Conservation (phyloP, 2,113 vertebrate species). For the Sinosuthora webbiana region DNA sequence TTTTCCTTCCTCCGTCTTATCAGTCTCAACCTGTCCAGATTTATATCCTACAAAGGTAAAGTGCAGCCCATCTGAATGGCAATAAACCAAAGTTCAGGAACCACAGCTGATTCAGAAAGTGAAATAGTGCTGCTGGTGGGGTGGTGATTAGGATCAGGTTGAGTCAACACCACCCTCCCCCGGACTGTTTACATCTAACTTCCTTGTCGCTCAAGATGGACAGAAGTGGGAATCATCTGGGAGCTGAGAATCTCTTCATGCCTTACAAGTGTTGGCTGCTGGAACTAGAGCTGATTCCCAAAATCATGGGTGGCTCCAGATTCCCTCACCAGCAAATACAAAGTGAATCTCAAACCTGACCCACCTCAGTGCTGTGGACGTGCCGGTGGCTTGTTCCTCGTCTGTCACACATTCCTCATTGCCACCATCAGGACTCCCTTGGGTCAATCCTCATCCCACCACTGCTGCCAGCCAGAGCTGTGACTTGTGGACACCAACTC, state of each 20-base stretch:
- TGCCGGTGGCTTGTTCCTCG: background rate
- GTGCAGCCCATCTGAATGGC: background rate
- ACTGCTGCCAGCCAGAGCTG: background rate
- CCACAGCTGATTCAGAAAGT: background rate
- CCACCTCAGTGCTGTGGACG: background rate
- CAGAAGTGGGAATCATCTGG: background rate
- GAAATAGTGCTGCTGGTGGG: background rate
- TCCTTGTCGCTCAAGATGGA: background rate
- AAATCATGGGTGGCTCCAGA: accelerated
- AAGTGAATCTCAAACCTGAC: background rate
- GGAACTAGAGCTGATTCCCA: background rate
- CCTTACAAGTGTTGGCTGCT: background rate
- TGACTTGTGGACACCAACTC: background rate
- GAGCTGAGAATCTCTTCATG: background rate
- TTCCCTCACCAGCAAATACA: background rate
- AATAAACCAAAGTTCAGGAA: constrained; percentile 59
- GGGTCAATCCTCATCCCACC: background rate
- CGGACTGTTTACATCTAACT: background rate
- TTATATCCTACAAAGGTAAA: constrained; percentile 35
- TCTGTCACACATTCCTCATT: background rate
- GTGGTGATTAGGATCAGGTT: background rate
- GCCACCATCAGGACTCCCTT: background rate
- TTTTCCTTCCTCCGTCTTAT: background rate
- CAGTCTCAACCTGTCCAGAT: constrained; percentile 6
- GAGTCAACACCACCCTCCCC: background rate